Evolutionary conservation across 2,797 vertebrate species (phyloP), one percentile per base, ranked within the genome.

Genomic region (Gymnocypris eckloni): DNA sequence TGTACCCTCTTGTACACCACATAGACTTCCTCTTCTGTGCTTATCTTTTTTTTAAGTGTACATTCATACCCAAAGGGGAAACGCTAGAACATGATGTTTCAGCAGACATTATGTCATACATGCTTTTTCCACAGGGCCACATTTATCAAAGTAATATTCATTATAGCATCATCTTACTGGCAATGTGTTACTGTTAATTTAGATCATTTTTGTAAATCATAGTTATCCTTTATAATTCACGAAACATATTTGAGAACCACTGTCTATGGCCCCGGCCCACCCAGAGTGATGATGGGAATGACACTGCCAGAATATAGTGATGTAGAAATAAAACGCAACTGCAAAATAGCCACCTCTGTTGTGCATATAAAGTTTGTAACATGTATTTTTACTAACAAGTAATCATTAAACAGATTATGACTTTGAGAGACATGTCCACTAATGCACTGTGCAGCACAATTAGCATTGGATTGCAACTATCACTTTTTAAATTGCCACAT

Each of bases 21-120:
- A 56, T 33, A 45, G 20, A 86, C 85, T 86, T 89, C 88, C 87
- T 89, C 79, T 79, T 82, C 41, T 61, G 78, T 67, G 45, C 22
- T 66, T 56, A 43, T 37, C 11, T 9, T 69, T 73, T 75, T 76
- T 73, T 76, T 37, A 7, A 20, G 48, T 50, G 48, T 75, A 82
- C 41, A 18, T 75, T 86, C 52, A 82, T 66, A 79, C 41, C 54
- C 43, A 45, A 48, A 79, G 41, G 4, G 59, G 59, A 69, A 79
- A 79, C 18, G 10, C 80, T 77, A 54, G 56, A 64, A n/a, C 56
- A 64, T 13, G 16, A 28, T 37, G 41, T 75, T 48, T 83, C 16
- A 5, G 12, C 33, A 59, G 50, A 54, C 12, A 22, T 82, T 11
- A 83, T 50, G 81, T 83, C 71, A 76, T 52, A 6, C n/a, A 0